Conservation (phyloP, 2,888 invertebrate genomes). For the Sclerodermus sp. region DNA sequence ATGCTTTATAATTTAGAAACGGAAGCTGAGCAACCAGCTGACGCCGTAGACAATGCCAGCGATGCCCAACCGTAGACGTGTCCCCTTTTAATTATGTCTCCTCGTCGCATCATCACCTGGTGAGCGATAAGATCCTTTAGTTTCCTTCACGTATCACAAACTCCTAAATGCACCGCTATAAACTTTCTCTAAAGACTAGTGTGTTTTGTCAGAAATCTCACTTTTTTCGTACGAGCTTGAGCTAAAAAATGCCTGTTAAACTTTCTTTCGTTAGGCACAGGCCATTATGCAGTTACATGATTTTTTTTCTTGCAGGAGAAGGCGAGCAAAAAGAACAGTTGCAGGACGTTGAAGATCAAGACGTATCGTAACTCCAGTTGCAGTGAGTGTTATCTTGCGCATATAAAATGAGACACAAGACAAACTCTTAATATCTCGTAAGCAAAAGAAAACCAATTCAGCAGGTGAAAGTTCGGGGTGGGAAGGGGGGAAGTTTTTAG, state of each 20-base stretch:
- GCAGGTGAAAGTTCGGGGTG: slow-evolving; percentile 48
- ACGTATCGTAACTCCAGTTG: slow-evolving; percentile 83
- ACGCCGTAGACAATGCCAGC: slow-evolving; percentile 28
- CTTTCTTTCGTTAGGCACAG: no score
- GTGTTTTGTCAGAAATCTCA: no score
- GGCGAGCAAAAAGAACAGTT: slow-evolving; percentile 88
- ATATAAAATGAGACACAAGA: slow-evolving; percentile 54
- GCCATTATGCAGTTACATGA: no score
- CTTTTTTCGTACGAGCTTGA: no score
- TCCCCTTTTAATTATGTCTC: slow-evolving; percentile 15
- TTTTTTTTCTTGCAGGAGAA: slow-evolving; percentile 65
- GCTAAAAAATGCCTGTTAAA: no score
- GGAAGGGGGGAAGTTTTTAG: slow-evolving; percentile 48
- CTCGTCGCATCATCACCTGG: slow-evolving; percentile 16
- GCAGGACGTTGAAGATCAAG: slow-evolving; percentile 93
- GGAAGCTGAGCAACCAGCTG: slow-evolving; percentile 34
- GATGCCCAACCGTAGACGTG: slow-evolving; percentile 31
- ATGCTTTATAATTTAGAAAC: slow-evolving; percentile 32
- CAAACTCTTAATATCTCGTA: slow-evolving; percentile 54
- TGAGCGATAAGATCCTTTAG: slow-evolving; percentile 22
- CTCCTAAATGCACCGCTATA: not conserved
- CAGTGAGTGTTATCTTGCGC: slow-evolving; percentile 57
- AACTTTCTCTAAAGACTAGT: no score
- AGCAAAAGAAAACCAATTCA: slow-evolving; percentile 54
- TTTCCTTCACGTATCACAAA: not conserved